Conservation (phyloP, 2,888 invertebrate species). For the Syritta pipiens region DNA sequence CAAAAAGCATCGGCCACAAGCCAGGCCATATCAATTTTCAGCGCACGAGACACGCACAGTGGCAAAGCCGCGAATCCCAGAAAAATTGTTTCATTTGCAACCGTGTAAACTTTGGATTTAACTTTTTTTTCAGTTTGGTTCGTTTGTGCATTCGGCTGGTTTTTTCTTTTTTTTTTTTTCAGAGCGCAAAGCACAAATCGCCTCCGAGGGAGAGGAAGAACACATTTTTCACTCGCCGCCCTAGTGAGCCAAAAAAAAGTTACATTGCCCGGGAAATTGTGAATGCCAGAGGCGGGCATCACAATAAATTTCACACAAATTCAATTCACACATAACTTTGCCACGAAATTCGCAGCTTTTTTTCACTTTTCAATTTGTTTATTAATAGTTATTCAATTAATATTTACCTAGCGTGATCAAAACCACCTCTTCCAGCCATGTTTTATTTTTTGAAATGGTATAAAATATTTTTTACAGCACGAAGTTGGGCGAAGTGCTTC, state of each 20-base stretch:
- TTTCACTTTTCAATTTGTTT: conserved; percentile 50
- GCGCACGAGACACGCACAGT: neutral
- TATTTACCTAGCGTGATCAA: conserved; percentile 90
- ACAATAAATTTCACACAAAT: conserved; percentile 39
- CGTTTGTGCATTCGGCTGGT: no score
- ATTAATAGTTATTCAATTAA: conserved; percentile 73
- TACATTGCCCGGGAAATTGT: conserved; percentile 46
- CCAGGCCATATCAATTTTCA: conserved; percentile 43
- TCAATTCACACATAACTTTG: no score
- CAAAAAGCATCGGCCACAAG: no score
- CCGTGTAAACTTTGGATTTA: conserved; percentile 24
- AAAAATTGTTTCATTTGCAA: conserved; percentile 13
- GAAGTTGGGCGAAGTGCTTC: conserved; percentile 52
- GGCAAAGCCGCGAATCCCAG: conserved; percentile 6
- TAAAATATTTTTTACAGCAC: conserved; percentile 68
- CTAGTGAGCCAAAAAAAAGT: conserved; percentile 48
- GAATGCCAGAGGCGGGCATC: conserved; percentile 2
- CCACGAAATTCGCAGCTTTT: no score
- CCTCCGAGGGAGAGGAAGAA: conserved; percentile 45
- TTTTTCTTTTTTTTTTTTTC: no score
- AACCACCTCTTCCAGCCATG: conserved; percentile 94
- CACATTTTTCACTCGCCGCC: conserved; percentile 69
- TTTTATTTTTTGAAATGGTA: conserved; percentile 81
- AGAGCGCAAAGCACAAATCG: conserved; percentile 55
- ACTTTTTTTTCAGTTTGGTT: conserved; percentile 7